These are phyloP conservation scores for Heterocephalus glaber DNA, from an alignment of 2,113 vertebrate genomes.

Conservation along the genomic window DNA sequence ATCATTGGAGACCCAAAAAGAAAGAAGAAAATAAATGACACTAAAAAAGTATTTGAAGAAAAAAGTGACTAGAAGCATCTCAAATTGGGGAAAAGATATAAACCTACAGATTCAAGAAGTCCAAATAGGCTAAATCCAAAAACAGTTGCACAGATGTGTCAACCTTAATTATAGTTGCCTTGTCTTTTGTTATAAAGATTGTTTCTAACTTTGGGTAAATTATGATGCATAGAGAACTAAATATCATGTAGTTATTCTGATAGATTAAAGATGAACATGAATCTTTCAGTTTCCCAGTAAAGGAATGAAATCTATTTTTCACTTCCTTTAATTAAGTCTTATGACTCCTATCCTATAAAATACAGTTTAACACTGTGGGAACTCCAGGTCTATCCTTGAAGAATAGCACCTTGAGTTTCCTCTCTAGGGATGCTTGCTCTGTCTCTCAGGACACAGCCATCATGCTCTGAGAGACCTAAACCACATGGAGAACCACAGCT, in stretches of 20 bases:
- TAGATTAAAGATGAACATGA: not conserved
- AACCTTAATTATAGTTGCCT: not conserved
- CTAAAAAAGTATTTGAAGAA: constrained; percentile 11
- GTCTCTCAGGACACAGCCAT: not conserved
- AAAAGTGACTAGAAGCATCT: not conserved
- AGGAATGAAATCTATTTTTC: not conserved
- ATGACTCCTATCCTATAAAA: not conserved
- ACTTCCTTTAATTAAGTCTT: not conserved
- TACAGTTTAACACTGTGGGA: not conserved
- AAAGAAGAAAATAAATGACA: not conserved
- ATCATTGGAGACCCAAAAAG: not conserved
- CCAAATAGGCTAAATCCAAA: not conserved
- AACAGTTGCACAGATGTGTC: not conserved
- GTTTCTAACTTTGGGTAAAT: constrained; percentile 47
- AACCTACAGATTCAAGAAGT: not conserved
- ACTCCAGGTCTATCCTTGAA: not conserved
- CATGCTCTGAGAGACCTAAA: not conserved
- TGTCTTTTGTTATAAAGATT: not conserved
- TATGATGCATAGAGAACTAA: not conserved
- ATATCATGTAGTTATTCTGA: not conserved
- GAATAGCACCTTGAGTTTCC: not conserved
- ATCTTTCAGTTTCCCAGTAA: not conserved
- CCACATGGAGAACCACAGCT: not conserved
- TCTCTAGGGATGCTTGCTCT: not conserved
- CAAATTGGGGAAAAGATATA: not conserved